These are phyloP conservation scores for Pandemis cinnamomeana DNA, from an alignment of 2,888 invertebrate species.

Conservation along the genomic window DNA sequence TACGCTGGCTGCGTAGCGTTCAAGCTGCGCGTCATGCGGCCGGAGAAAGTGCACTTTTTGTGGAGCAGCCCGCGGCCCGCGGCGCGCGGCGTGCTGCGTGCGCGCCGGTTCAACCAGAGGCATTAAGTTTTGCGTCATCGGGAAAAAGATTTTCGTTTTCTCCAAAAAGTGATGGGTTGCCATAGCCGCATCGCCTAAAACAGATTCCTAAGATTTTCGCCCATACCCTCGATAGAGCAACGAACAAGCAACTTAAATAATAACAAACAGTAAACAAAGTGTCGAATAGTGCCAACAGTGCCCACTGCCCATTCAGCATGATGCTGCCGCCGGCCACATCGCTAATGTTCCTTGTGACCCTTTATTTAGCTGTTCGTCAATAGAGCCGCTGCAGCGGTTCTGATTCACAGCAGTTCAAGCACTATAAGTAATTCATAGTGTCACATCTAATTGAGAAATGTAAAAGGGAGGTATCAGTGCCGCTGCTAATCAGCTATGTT, in stretches of 20 bases:
- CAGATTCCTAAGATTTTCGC: no score
- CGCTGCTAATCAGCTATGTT: background rate
- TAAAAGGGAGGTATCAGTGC: background rate
- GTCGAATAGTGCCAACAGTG: no score
- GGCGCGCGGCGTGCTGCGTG: constrained; percentile 28
- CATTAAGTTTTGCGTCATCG: background rate
- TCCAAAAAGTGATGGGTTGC: background rate
- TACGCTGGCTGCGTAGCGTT: background rate
- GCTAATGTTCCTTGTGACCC: no score
- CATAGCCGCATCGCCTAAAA: no score
- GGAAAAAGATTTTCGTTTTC: background rate
- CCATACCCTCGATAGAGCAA: background rate
- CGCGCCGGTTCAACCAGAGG: constrained; percentile 4
- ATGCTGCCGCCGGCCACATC: no score
- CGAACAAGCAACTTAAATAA: no score
- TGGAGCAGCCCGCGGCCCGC: constrained; percentile 33
- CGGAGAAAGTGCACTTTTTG: constrained; percentile 37
- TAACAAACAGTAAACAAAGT: background rate
- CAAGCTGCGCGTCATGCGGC: constrained; percentile 19
- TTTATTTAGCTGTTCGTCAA: no score
- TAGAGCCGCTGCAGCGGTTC: no score
- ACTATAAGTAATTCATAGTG: no score
- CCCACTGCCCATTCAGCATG: no score
- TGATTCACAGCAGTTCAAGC: no score
- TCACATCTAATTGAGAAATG: background rate